Evolutionary conservation across 1,140 invertebrate species (phyloP).

Genomic region (Archivesica marissinica): DNA sequence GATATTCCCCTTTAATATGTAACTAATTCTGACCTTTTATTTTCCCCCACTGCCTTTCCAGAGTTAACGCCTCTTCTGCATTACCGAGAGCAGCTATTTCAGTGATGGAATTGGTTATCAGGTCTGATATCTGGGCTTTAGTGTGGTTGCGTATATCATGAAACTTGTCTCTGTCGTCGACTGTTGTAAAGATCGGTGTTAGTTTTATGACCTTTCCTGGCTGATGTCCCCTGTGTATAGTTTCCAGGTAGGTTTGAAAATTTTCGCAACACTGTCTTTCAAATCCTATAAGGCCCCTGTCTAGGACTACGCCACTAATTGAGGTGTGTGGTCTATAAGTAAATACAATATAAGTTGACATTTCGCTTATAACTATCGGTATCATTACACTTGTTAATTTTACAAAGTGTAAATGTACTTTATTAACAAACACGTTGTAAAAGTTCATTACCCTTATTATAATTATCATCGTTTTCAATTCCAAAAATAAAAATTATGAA

Average conservation of each 20-base stretch:
- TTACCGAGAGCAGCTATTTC: not conserved
- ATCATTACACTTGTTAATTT: too few species aligned
- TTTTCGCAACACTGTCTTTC: not conserved
- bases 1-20: too few species aligned
- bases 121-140: not conserved
- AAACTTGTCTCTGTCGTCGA: not conserved
- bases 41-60: not conserved
- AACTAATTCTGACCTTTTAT: too few species aligned
- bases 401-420: too few species aligned
- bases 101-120: not conserved
- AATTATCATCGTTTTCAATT: too few species aligned
- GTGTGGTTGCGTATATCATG: not conserved
- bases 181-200: not conserved
- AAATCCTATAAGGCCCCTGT: not conserved
- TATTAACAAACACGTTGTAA: too few species aligned
- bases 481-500: not conserved
- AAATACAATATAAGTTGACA: too few species aligned
- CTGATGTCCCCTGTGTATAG: not conserved
- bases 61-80: not conserved
- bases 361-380: too few species aligned
- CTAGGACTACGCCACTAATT: not conserved
- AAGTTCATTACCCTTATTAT: too few species aligned
- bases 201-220: not conserved
- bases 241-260: not conserved
- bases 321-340: not conserved